Base-by-base conservation (phyloP, 2,888 invertebrate species). In the Chloromyia formosa region DNA sequence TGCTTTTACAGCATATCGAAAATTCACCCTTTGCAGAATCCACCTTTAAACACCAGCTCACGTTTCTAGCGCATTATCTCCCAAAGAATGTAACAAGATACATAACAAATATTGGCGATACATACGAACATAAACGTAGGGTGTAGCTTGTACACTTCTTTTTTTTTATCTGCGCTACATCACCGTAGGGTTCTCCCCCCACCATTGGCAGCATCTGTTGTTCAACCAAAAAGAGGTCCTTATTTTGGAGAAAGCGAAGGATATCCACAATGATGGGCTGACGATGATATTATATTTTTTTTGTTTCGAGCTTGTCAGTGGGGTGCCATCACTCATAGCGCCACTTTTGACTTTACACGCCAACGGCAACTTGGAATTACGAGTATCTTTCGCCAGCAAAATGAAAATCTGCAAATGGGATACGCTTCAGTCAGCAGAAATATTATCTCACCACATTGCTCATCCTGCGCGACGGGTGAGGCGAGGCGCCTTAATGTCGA, bases 201-300 rank as follows among this genome's bases (percentile, higher is more conserved):
- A 16, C 23, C 10, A 40, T 62, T 35, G 16, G 16, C 12, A 20
- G 45, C 66, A 66, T 66, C 66, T 69, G 54, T 35, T 54, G 69
- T 54, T 35, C 16, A 16, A 16, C 35, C 49, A 53, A n/a, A 54
- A 27, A 54, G 20, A 16, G 18, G 56, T 27, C 18, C 18, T 35
- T 20, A 35, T 58, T 58, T 58, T 20, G 14, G 1, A 49, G 49
- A 49, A 49, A 49, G 12, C 12, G n/a, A 71, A n/a, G 40, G 40
- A 58, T 56, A 40, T 58, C 40, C 2, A 35, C 16, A 58, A 20
- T 71, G 40, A 58, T 53, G 42, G 45, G 40, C 56, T 71, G 40
- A 56, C 18, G 71, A 35, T 69, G 54, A 69, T 54, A 56, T 69
- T 54, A 69, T 16, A 23, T 40, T 71, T 18, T 58, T 71, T n/a